Evolutionary conservation across 2,888 invertebrate species (phyloP), one percentile per base, ranked within the genome.

Genomic region (Macrophya alboannulata): DNA sequence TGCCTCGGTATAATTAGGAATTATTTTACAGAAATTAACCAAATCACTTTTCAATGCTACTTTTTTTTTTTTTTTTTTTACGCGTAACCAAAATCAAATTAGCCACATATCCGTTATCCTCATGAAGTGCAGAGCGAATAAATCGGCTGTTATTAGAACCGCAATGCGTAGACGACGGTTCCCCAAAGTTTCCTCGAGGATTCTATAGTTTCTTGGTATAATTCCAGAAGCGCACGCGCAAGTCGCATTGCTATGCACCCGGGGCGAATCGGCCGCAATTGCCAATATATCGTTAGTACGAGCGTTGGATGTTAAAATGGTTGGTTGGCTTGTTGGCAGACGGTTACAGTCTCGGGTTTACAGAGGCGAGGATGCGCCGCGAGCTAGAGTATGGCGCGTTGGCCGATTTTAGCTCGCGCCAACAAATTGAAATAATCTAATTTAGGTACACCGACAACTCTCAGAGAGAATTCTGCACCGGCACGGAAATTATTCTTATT

Each of bases 161-260:
- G 92, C 92, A 92, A 91, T 92, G 92, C 92, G 92, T 92, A 81
- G 21, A 37, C 65, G 92, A 88, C 88, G 89, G 82, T 89, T 31
- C 87, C 86, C 88, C 59, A n/a, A 31, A 59, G 43, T 15, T 68
- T 68, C n/a, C 62, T 31, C 37, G 48, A 43, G 68, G 68, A 9
- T 68, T 81, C 65, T 10, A n/a, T 74, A 45, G 48, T n/a, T 62
- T 15, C 25, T 43, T 31, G 45, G n/a, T 68, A 31, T 68, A 71
- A 83, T 86, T 65, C 74, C 48, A 45, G 85, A 84, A 43, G 89
- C 90, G 90, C 90, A 90, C 90, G 92, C 91, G 90, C 91, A 79
- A 83, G 83, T 71, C 82, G 72, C 87, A 89, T 90, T 90, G 89
- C 88, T 88, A 88, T 89, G 90, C 91, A 91, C 90, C 90, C 91